Base-by-base conservation (phyloP, 2,888 invertebrate species). In the Lepidonotus clava region DNA sequence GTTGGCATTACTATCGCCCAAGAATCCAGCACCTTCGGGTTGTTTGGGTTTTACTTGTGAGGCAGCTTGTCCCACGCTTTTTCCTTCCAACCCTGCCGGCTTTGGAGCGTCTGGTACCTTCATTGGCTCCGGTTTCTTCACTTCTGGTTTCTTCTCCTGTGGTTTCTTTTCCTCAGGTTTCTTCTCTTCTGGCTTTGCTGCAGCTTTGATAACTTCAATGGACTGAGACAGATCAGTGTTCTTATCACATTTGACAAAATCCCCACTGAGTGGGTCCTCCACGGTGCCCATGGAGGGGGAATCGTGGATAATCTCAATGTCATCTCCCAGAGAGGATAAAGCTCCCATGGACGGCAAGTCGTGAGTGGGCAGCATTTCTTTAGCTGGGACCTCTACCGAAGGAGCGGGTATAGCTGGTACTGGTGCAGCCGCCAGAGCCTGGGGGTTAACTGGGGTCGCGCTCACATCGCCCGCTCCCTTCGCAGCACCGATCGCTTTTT, bases 1-100 rank as follows among this genome's bases (percentile, higher is more conserved):
- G 71, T 71, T 71, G 38, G 71, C 71, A n/a, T 71, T 71, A n/a
- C 36, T n/a, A 38, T 71, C 71, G 34, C 38, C 71, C 11, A 34
- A 18, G 5, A 14, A 14, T 14, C 36, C 36, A 21, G 2, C 14
- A 21, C 21, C 24, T 11, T 4, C 71, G 4, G 34, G 4, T 18
- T 71, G 34, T 6, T 21, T 21, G 8, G 28, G 1, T 21, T 28
- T 34, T 5, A 66, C 66, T 21, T 66, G 6, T 1, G 71, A 21
- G 1, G 34, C 18, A 1, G 71, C 14, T n/a, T 71, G 36, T n/a
- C n/a, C n/a, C n/a, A n/a, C n/a, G n/a, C n/a, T n/a, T n/a, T n/a
- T n/a, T n/a, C n/a, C n/a, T n/a, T n/a, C n/a, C n/a, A n/a, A n/a
- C n/a, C n/a, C n/a, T n/a, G n/a, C n/a, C n/a, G n/a, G n/a, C n/a